Percentiles rank a stretch among this genome's conserved stretches.
Conservation (phyloP, 2,888 invertebrate genomes). For the Dryobota labecula region DNA sequence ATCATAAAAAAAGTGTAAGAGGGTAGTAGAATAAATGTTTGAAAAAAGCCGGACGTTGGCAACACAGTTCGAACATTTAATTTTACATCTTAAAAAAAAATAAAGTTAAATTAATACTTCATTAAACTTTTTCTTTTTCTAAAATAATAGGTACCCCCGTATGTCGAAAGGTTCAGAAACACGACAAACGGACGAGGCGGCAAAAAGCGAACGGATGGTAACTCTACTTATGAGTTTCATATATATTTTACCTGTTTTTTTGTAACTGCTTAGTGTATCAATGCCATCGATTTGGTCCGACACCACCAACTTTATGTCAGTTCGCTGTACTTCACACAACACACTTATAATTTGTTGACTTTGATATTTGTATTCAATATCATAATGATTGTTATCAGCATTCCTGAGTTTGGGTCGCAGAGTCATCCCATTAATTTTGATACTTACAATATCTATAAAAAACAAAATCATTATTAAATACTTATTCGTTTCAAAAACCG, state of each 20-base stretch:
- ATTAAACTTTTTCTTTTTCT: too few relatives aligned
- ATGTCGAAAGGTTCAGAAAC: too few relatives aligned
- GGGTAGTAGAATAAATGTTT: too few relatives aligned
- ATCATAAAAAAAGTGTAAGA: too few relatives aligned
- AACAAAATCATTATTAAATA: neutral
- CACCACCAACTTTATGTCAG: neutral
- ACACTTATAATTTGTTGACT: accelerated
- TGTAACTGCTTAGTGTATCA: neutral
- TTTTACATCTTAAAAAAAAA: too few relatives aligned
- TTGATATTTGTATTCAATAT: neutral
- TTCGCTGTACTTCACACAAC: slow-evolving; percentile 5
- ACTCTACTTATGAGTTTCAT: too few relatives aligned
- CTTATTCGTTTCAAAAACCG: neutral
- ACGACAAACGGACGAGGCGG: too few relatives aligned
- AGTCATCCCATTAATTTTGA: slow-evolving; percentile 33
- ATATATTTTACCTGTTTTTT: neutral
- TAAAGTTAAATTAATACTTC: too few relatives aligned
- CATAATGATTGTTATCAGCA: accelerated
- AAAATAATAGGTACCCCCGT: too few relatives aligned
- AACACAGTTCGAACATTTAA: too few relatives aligned
- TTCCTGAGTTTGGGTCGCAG: neutral
- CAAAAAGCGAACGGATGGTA: too few relatives aligned
- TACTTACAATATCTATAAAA: slow-evolving; percentile 11
- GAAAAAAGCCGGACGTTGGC: too few relatives aligned
- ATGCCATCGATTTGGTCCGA: accelerated